phyloP scores from a whole-genome alignment of 2,113 vertebrate genomes.

The Syrmaticus mikado region DNA sequence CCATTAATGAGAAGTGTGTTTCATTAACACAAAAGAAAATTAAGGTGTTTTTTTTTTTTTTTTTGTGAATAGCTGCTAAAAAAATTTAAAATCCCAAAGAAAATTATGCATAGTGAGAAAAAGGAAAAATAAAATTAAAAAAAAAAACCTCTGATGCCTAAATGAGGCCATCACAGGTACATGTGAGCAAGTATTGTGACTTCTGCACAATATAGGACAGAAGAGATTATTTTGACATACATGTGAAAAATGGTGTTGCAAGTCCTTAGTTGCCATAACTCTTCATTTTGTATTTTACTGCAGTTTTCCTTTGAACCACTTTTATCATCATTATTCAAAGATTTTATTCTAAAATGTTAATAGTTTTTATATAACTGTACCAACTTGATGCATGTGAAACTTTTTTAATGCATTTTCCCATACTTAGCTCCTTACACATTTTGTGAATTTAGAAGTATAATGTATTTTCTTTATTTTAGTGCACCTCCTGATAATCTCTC shows the following conservation, averaged over 20 bases:
- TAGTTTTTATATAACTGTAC: background rate
- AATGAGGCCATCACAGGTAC: background rate
- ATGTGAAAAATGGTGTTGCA: background rate
- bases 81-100: background rate
- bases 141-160: background rate
- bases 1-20: background rate
- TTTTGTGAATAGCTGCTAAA: background rate
- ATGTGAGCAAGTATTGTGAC: background rate
- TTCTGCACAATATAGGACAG: background rate
- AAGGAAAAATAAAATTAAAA: background rate
- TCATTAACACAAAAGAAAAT: background rate
- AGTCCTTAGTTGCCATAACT: background rate
- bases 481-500: conserved; percentile 96
- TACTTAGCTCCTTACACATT: background rate
- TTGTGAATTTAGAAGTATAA: conserved; percentile 50
- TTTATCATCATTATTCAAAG: background rate
- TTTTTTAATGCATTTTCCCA: background rate
- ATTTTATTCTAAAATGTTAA: background rate
- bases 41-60: too few relatives aligned
- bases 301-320: background rate
- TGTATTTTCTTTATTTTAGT: conserved; percentile 74
- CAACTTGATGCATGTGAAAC: background rate
- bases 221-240: background rate
- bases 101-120: background rate
- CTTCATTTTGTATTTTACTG: background rate